Base-by-base conservation (phyloP, 2,888 invertebrate species). In the Hemistola chrysoprasaria region DNA sequence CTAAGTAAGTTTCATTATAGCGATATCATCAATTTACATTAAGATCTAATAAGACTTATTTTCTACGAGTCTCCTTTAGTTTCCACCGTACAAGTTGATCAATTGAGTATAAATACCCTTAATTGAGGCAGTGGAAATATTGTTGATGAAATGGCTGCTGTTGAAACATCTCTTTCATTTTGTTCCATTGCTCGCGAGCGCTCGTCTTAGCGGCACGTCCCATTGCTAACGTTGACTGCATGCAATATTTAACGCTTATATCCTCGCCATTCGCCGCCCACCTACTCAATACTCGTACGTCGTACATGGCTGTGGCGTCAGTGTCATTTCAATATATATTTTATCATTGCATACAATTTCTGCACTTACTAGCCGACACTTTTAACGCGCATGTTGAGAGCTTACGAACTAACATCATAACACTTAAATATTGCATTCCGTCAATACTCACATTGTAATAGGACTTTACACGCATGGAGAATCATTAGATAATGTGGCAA, bases 1-100 rank as follows among this genome's bases (percentile, higher is more conserved):
- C 94, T 91, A 89, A 93, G 95, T 96, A 92, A 92, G 96, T 93
- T 37, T 57, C 25, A 21, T 50, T 43, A 21, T 11, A 47, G 36
- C 34, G 48, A 35, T 23, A 48, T 32, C 9, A 29, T 38, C 50
- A 21, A 32, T 36, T 31, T 24, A 22, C 22, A 23, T 36, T 35
- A 22, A 20, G 3, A 11, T 22, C 25, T 33, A 37, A 42, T 16
- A 29, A 38, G 40, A 44, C 35, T 24, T 11, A 10, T 22, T 6
- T 22, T 33, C 47, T 29, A 33, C 24, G 24, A 37, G 36, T 57
- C 49, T 58, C 52, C 22, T 63, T 60, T 43, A 51, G 50, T 43
- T 37, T 37, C 43, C 40, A 41, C 34, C 50, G 48, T 48, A 46
- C n/a, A n/a, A n/a, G n/a, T n/a, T n/a, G n/a, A n/a, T n/a, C n/a